Evolutionary conservation across 64 coral and sea anemone species (phyloP), one percentile per base, ranked within the genome.

Genomic region (Stylophora pistillata): DNA sequence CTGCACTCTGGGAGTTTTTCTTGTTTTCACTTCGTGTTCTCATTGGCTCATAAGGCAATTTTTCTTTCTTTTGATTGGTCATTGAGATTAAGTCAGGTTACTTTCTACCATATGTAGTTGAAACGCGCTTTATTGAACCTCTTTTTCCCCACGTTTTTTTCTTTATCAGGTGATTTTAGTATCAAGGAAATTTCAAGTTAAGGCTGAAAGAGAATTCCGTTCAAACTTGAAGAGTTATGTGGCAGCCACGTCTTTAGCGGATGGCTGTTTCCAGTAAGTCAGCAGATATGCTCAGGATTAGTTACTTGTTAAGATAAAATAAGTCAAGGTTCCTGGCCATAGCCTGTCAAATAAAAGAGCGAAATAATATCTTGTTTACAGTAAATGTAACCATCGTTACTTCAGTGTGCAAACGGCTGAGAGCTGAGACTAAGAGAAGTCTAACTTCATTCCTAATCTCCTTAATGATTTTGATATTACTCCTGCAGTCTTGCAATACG

Each of bases 261-360:
- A 95, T n/a, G 94, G 94, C 41, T 95, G 94, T 33, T 62, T 91
- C 4, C 85, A 95, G 94, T 95, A 78, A 95, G 94, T 95, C 4
- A 26, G 3, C n/a, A n/a, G 25, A 66, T 66, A n/a, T 66, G 20
- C 63, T 66, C 63, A 9, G 63, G 10, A 25, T 30, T 29, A 15
- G 32, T 28, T 29, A 29, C 15, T 34, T 15, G 37, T 47, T 41
- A 26, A n/a, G 78, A 4, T 13, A 13, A 30, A 21, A 56, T 79
- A 25, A 13, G 28, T 58, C 34, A 68, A 30, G 30, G 12, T 53
- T n/a, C 14, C n/a, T n/a, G 58, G 18, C 58, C 21, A 1, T 15
- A 3, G 60, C 18, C 60, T 23, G 15, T 16, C 13, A 18, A 23
- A n/a, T n/a, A n/a, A 18, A 23, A 16, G 21, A 63, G 60, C 60